These are phyloP conservation scores for Sinohyriopsis cumingii DNA, from an alignment of 2,888 invertebrate genomes.

Conservation along the genomic window DNA sequence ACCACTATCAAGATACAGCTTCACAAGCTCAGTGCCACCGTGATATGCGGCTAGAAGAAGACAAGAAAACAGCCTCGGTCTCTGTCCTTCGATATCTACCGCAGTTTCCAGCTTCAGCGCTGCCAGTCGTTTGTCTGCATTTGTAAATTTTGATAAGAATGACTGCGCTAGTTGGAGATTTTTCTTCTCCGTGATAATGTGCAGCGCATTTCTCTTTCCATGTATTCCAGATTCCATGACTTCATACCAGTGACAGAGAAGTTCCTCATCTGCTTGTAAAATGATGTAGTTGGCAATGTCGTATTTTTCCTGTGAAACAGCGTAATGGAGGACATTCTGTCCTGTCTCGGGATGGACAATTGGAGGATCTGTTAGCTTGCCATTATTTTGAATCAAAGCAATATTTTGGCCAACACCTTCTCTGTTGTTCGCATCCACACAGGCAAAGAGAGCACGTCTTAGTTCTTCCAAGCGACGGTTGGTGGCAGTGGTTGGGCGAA, in stretches of 20 bases:
- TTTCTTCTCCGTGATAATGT: constrained; percentile 57
- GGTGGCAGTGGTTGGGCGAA: constrained; percentile 19
- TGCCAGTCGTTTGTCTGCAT: constrained; percentile 16
- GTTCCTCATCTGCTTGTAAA: constrained; percentile 18
- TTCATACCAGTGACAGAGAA: constrained; percentile 45
- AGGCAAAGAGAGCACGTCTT: too few species aligned
- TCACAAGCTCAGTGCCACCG: constrained; percentile 45
- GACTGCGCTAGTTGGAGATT: constrained; percentile 45
- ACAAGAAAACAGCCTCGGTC: constrained; percentile 60
- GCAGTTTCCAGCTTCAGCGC: constrained; percentile 50
- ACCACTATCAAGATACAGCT: constrained; percentile 39
- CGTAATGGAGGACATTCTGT: constrained; percentile 52
- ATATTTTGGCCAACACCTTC: neutral
- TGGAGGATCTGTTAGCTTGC: constrained; percentile 4
- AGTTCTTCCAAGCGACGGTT: neutral
- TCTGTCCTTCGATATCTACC: constrained; percentile 63
- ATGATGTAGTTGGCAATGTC: constrained; percentile 38
- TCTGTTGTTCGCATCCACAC: too few species aligned
- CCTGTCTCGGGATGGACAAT: constrained; percentile 32
- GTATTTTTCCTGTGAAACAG: constrained; percentile 36
- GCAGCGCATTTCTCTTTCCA: constrained; percentile 59
- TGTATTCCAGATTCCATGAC: constrained; percentile 38
- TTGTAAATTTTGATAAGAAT: constrained; percentile 25
- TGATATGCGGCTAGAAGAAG: constrained; percentile 60
- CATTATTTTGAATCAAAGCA: neutral